Evolutionary conservation across 2,888 invertebrate species (phyloP), one percentile per base, ranked within the genome.

Genomic region (Pediacus dermestoides): DNA sequence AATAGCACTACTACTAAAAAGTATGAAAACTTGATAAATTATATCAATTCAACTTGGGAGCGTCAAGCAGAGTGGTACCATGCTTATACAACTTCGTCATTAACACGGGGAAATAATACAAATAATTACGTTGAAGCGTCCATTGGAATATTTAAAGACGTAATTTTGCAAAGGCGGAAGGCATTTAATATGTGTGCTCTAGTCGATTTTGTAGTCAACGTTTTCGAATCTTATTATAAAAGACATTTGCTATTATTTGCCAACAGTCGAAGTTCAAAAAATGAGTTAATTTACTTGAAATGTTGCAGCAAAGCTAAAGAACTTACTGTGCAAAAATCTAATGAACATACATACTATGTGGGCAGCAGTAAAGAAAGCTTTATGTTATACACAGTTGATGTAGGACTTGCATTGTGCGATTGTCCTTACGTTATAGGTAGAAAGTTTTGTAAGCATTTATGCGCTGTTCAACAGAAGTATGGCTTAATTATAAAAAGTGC

Each of bases 201-300:
- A 30, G 30, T 30, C 16, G 30, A 30, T 11, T 30, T 30, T 10
- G 7, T 30, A 16, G 30, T 12, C 3, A 14, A 30, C n/a, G 30
- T 30, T 30, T 30, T 30, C 8, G 30, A 25, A 8, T 25, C 25
- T 4, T 30, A 30, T 30, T 10, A 12, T 30, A 30, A 16, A 16
- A 16, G 18, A 12, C 4, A 18, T 16, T 16, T 32, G 15, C 32
- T 32, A 16, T 16, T 16, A 9, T 32, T 32, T 16, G 30, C 14
- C 16, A 30, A 30, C 30, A 13, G 14, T 14, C 15, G 30, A 30
- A 30, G n/a, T n/a, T n/a, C n/a, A n/a, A n/a, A 30, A 30, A 25
- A 10, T 25, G 11, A 25, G 11, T 10, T 8, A 9, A 30, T 30
- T 16, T n/a, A 30, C 9, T n/a, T 16, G 15, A 15, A 30, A 30